A percentile compares a stretch with the other conserved stretches of the same genome.
phyloP scores from a whole-genome alignment of 2,888 invertebrate genomes.

The Bellardia bayeri region DNA sequence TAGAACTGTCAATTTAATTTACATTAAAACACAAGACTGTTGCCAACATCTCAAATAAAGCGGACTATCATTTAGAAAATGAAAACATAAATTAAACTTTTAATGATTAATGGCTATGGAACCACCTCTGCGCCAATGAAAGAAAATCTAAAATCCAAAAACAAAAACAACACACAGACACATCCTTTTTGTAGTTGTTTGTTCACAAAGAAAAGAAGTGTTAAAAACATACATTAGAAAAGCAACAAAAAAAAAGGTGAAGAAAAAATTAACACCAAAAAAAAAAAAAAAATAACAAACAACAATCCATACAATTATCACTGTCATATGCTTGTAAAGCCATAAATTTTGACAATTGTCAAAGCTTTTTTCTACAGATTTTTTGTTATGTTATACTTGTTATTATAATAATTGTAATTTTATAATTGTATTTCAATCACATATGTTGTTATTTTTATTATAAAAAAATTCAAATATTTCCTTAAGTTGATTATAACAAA shows the following conservation, averaged over 20 bases:
- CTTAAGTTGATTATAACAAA: too few species aligned
- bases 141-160: slow-evolving; percentile 29
- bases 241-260: slow-evolving; percentile 22
- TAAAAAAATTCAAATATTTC: too few species aligned
- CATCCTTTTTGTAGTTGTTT: slow-evolving; percentile 6
- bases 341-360: slow-evolving; percentile 77
- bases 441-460: too few species aligned
- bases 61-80: slow-evolving; percentile 37
- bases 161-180: slow-evolving; percentile 23
- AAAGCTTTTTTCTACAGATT: slow-evolving; percentile 32
- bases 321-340: slow-evolving; percentile 78
- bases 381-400: too few species aligned
- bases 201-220: slow-evolving; percentile 26
- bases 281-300: too few species aligned
- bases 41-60: slow-evolving; percentile 22
- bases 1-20: slow-evolving; percentile 8
- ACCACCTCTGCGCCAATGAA: slow-evolving; percentile 60
- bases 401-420: too few species aligned
- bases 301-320: slow-evolving; percentile 76
- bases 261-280: neutral
- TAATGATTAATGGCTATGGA: slow-evolving; percentile 68
- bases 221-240: slow-evolving; percentile 22
- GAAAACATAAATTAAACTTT: slow-evolving; percentile 53
- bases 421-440: too few species aligned
- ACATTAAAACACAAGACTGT: slow-evolving; percentile 1